Conservation (phyloP, 2,797 vertebrate species). For the Falco columbarius region DNA sequence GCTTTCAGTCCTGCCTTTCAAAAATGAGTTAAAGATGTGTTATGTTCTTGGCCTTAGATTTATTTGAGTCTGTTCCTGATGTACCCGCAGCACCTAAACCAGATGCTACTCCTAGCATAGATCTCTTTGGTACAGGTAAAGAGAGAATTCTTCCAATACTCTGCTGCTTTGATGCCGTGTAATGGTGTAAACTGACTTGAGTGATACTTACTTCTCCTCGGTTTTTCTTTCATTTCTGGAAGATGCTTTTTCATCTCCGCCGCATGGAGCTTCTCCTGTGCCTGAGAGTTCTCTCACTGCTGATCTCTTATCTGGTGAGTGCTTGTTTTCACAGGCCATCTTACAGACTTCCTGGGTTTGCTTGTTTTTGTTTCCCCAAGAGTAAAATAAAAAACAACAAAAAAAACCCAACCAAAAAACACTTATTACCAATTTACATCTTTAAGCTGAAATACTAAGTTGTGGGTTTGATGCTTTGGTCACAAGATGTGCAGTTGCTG, state of each 20-base stretch:
- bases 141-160: constrained; percentile 26
- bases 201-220: constrained; percentile 63
- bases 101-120: constrained; percentile 97
- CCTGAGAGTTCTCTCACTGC: constrained; percentile 90
- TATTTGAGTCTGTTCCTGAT: constrained; percentile 97
- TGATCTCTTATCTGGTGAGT: constrained; percentile 91
- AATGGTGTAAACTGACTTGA: constrained; percentile 29
- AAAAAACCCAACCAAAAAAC: no score
- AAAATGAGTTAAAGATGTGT: constrained; percentile 81
- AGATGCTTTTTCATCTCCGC: constrained; percentile 86
- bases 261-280: constrained; percentile 92
- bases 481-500: background rate
- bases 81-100: constrained; percentile 91
- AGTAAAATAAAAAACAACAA: background rate
- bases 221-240: constrained; percentile 80
- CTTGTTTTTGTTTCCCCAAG: background rate
- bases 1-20: constrained; percentile 14
- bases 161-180: constrained; percentile 21
- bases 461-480: background rate
- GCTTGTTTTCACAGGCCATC: constrained; percentile 33
- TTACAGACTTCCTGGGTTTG: background rate
- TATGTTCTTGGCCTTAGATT: constrained; percentile 98
- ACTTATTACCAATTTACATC: background rate
- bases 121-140: constrained; percentile 99
- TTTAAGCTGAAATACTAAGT: background rate